Evolutionary conservation across 2,888 invertebrate species (phyloP).

Genomic region (Andrena bicolor): DNA sequence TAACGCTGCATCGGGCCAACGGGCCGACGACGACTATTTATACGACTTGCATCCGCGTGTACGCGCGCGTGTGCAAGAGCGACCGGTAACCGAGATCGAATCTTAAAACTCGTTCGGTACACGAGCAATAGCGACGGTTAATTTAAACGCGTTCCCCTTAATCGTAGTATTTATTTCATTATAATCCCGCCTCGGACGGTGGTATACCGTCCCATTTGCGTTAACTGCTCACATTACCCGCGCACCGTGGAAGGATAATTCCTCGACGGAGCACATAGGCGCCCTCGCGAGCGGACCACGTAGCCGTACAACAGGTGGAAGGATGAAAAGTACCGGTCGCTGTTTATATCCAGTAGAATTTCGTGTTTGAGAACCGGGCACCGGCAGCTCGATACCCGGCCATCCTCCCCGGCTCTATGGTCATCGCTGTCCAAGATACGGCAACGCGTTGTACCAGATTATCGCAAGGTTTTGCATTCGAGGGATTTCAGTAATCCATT

Average conservation of each 20-base stretch:
- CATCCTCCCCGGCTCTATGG: not conserved
- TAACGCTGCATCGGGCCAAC: conserved; percentile 45
- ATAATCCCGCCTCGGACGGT: conserved; percentile 57
- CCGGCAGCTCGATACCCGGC: conserved; percentile 16
- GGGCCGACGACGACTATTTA: conserved; percentile 24
- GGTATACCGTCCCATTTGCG: conserved; percentile 61
- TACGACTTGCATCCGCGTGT: conserved; percentile 10
- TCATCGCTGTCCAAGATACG: conserved; percentile 57
- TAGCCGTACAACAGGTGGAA: conserved; percentile 49
- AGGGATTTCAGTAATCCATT: conserved; percentile 82
- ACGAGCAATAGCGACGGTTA: conserved; percentile 52
- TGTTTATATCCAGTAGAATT: conserved; percentile 46
- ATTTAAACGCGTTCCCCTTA: conserved; percentile 64
- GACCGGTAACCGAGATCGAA: conserved; percentile 55
- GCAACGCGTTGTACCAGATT: conserved; percentile 62
- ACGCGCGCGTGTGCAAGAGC: conserved; percentile 3
- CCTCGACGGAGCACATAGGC: conserved; percentile 5
- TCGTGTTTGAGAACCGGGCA: conserved; percentile 33
- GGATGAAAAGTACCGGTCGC: conserved; percentile 28
- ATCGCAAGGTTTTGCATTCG: conserved; percentile 77
- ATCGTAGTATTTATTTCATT: conserved; percentile 68
- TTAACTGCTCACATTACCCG: conserved; percentile 63
- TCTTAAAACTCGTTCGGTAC: conserved; percentile 58
- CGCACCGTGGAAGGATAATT: conserved; percentile 45
- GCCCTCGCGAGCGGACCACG: not conserved